Evolutionary conservation across 92 coral and sea anemone genomes (phyloP), one percentile per base, ranked within the genome.

Genomic region (Phenganax stokvisi): DNA sequence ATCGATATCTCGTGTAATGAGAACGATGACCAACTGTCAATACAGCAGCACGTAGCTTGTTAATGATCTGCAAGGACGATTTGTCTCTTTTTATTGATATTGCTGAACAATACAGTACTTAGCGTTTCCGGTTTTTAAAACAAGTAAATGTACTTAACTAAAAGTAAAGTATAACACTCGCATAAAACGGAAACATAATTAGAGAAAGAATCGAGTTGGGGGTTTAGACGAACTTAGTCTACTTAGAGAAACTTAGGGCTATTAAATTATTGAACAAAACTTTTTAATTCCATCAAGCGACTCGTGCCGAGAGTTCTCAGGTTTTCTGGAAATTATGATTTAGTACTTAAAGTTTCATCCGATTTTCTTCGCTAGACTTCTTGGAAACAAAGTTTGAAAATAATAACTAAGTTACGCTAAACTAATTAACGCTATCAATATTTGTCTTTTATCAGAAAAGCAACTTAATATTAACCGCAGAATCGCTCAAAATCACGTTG

Each of bases 191-290:
- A 66, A 66, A 66, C 31, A 15, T 13, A 9, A 13, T 17, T 25
- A 13, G 27, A 64, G 10, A 29, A 64, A 20, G 9, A 66, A 12
- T 51, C 11, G 72, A 51, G 44, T 13, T 27, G 72, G 72, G 13
- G 51, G 12, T 66, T 66, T 66, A 66, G 51, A 66, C 51, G 72
- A 66, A 66, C 72, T 66, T 66, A 66, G 72, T 27, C 72, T 51
- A 27, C 31, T 37, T 51, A 66, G 31, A 29, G 72, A 37, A 37
- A 37, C 47, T 37, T 37, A 37, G 47, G 47, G 47, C 47, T 37
- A 37, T 37, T 37, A 37, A 37, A 37, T 37, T 37, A 66, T 66
- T 66, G 31, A 20, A 51, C 31, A 51, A 51, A 66, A 27, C 17
- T 15, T 61, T 28, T 61, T 61, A 61, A 61, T 61, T 28, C 25